A percentile compares a stretch with the other conserved stretches of the same genome.
Conservation (phyloP, 2,888 invertebrate species). For the Megaustenia siamemsis region DNA sequence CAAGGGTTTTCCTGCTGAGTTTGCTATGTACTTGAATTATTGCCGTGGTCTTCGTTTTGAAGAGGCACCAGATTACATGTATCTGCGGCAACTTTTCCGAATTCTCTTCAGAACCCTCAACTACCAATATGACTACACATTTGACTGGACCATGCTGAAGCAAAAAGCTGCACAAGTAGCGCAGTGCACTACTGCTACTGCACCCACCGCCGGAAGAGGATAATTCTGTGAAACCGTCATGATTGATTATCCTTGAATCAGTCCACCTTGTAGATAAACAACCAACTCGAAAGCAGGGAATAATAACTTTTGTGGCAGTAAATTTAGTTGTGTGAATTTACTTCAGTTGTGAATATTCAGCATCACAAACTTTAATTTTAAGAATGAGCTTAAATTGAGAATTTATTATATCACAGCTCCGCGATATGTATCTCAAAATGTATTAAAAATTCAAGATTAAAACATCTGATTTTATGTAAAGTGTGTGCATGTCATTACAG, state of each 20-base stretch:
- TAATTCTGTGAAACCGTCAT: constrained; percentile 23
- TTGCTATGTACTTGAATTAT: constrained; percentile 99
- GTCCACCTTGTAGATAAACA: not conserved
- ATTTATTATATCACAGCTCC: not conserved
- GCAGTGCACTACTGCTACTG: constrained; percentile 65
- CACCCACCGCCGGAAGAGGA: constrained; percentile 65
- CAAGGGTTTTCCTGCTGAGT: constrained; percentile 99
- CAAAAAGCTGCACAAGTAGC: constrained; percentile 87
- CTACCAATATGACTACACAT: constrained; percentile 99
- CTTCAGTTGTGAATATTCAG: constrained; percentile 16
- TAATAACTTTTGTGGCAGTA: constrained; percentile 14
- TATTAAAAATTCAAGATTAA: not conserved
- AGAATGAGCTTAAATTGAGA: not conserved
- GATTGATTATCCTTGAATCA: constrained; percentile 20
- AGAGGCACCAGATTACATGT: constrained; percentile 99
- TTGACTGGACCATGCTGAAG: constrained; percentile 99
- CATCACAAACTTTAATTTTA: not conserved
- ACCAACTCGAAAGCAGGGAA: constrained; percentile 39
- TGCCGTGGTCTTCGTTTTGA: constrained; percentile 98
- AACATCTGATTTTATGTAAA: not conserved
- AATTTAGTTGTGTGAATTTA: not conserved
- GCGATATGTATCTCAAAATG: not conserved
- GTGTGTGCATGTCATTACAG: not conserved
- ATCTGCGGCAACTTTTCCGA: constrained; percentile 98
- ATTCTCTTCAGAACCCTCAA: constrained; percentile 99